Evolutionary conservation across 1,140 invertebrate species (phyloP).

Genomic region (Venustaconcha ellipsiformis): DNA sequence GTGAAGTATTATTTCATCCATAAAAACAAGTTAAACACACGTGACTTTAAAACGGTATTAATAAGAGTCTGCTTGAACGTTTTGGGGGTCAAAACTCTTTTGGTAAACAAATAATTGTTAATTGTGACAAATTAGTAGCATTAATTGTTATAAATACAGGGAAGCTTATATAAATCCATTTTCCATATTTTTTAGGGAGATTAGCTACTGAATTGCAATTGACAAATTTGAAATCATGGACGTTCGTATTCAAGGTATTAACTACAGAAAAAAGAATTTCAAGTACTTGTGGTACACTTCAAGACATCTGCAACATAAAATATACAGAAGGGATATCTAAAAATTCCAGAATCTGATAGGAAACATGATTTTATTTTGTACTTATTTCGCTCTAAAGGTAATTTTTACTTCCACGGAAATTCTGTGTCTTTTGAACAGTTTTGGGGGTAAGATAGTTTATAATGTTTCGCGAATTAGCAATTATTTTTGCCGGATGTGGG

Average conservation of each 20-base stretch:
- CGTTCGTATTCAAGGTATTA: background rate
- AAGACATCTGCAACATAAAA: background rate
- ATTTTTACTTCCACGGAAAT: background rate
- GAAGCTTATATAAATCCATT: background rate
- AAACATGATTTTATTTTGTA: background rate
- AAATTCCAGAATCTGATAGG: no score
- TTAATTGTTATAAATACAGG: conserved; percentile 4
- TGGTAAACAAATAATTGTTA: background rate
- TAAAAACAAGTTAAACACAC: background rate
- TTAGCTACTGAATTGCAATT: background rate
- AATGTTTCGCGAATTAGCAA: conserved; percentile 4
- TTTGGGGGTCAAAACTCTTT: background rate
- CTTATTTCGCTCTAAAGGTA: background rate
- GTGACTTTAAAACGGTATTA: conserved; percentile 4
- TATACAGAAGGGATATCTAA: no score
- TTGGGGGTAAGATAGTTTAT: background rate
- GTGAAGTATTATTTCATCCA: background rate
- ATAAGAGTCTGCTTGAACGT: background rate
- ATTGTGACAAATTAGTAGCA: conserved; percentile 4
- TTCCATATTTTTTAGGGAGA: background rate
- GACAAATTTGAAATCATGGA: background rate
- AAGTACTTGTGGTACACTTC: background rate
- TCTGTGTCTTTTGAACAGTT: conserved; percentile 6
- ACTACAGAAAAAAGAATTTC: background rate
- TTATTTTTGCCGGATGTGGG: conserved; percentile 6